Evolutionary conservation across 2,797 vertebrate species (phyloP), one percentile per base, ranked within the genome.

Genomic region (Loriculus beryllinus): DNA sequence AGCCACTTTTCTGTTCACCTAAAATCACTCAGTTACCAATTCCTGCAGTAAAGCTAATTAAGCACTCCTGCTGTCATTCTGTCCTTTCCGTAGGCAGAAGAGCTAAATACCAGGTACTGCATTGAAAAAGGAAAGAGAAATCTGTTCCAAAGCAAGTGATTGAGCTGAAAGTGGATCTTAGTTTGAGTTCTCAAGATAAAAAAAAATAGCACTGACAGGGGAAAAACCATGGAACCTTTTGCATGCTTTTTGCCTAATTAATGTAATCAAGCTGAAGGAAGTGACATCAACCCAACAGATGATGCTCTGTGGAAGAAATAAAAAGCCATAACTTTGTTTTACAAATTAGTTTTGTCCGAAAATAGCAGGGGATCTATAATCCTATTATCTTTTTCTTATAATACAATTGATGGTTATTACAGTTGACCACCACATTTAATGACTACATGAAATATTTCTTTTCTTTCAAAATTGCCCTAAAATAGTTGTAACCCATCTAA

Each of bases 201-300:
- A 78, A 78, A 85, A 80, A 82, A 13, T 0, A 77, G 43, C 91
- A 45, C 16, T 52, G 64, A 21, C 5, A 23, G 18, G 37, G 17
- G 12, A 28, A 87, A 91, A 89, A 85, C 14, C 35, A 82, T 18
- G 35, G 88, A 89, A 88, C 64, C 81, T 92, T 95, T 94, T 70
- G 43, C 60, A 81, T 64, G 28, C 3, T 68, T 91, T 92, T 77
- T 93, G 88, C 97, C 97, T 98, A 98, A 98, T 98, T 98, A 98
- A 98, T 98, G 98, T 97, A 98, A 98, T 97, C 98, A 98, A 96
- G 81, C 63, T 97, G 96, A 98, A 98, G 98, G 97, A 98, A 97
- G 96, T 95, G 96, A 95, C 97, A 97, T 98, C 97, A 98, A 96
- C 90, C 88, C 95, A 98, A 97, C 95, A 95, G 90, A 94, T 88